These are phyloP conservation scores for Dorcus hopei DNA, from an alignment of 2,888 invertebrate genomes.

Conservation along the genomic window DNA sequence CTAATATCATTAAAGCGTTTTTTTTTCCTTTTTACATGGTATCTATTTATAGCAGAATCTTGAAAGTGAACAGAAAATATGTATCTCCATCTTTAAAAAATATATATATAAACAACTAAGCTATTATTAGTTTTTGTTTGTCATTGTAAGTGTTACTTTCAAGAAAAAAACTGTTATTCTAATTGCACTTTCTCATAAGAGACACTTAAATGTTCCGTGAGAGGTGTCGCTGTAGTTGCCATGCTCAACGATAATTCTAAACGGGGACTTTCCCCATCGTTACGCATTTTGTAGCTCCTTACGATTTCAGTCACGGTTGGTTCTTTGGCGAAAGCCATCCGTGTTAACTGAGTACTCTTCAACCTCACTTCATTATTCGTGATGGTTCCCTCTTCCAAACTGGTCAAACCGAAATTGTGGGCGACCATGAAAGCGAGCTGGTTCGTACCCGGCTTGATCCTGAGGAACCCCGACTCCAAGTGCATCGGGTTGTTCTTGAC, in stretches of 20 bases:
- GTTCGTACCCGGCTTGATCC: slow-evolving; percentile 56
- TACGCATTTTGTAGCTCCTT: slow-evolving; percentile 31
- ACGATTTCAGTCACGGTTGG: slow-evolving; percentile 53
- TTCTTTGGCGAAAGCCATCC: slow-evolving; percentile 55
- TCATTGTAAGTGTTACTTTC: too few species aligned
- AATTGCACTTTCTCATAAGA: slow-evolving; percentile 47
- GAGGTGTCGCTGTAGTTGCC: slow-evolving; percentile 55
- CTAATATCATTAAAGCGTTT: not conserved
- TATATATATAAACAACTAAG: too few species aligned
- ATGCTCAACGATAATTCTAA: slow-evolving; percentile 53
- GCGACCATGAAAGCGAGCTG: slow-evolving; percentile 56
- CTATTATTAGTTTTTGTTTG: too few species aligned
- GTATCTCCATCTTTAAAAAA: too few species aligned
- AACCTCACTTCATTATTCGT: slow-evolving; percentile 43
- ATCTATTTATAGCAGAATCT: not conserved
- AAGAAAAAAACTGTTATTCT: not conserved
- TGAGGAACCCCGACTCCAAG: slow-evolving; percentile 60
- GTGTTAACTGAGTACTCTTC: slow-evolving; percentile 50
- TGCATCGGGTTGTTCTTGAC: slow-evolving; percentile 58
- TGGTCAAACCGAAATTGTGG: slow-evolving; percentile 61
- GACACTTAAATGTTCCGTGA: slow-evolving; percentile 56
- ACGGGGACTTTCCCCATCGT: slow-evolving; percentile 16
- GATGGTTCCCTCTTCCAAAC: slow-evolving; percentile 58
- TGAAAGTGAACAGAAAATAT: not conserved
- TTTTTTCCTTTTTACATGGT: not conserved